Base-by-base conservation (phyloP, 2,797 vertebrate genomes). In the Sebastes jordani region DNA sequence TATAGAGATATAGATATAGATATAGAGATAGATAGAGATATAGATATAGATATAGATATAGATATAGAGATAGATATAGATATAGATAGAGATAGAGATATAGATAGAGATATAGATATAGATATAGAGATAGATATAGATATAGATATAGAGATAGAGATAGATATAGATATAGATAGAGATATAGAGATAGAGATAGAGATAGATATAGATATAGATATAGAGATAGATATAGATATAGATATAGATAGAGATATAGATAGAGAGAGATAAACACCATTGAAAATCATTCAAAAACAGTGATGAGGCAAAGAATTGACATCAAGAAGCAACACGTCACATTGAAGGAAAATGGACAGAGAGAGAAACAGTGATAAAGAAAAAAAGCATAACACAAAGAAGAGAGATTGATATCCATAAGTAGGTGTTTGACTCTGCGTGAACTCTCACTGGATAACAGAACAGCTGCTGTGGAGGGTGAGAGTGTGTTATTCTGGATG, bases 371-470 rank as follows among this genome's bases (percentile, higher is more conserved):
- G 78, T 71, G 81, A 92, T 69, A 92, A 94, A 92, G 76, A 85
- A 92, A 92, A 94, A 90, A 89, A 89, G 87, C 78, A 84, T 82
- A 91, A 93, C 85, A 95, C 74, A 94, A 93, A 90, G 89, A 89
- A 93, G 86, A 95, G 92, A 95, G 88, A 94, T 91, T 92, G 92
- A 94, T 79, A 93, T 93, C 86, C 86, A 93, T 93, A 93, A 93
- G 91, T 89, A 85, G 75, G 71, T 64, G 49, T 60, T 63, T 74
- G 76, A 68, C 68, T 36, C 25, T 32, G n/a, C 75, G 52, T 66
- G 55, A 86, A 80, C 67, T 85, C 65, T 60, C 62, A 56, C n/a
- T 80, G 59, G 60, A 62, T 70, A 66, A 64, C 16, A 49, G n/a
- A 77, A 76, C 49, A 82, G 49, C 36, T 13, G 36, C 16, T 67